Evolutionary conservation across 1,140 invertebrate genomes (phyloP).

Genomic region (Adelges cooleyi): DNA sequence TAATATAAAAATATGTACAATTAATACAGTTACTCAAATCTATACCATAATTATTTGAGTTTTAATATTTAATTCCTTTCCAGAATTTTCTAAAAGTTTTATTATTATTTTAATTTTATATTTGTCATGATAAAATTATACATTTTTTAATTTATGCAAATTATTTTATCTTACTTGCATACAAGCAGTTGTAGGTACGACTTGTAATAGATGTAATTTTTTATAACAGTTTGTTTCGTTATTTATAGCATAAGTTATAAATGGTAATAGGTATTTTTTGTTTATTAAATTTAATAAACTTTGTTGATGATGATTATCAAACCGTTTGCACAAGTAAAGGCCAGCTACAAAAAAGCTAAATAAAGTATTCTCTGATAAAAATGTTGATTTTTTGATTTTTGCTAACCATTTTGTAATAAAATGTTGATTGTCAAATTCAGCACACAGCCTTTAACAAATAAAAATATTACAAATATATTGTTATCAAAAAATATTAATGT

Average conservation of each 20-base stretch:
- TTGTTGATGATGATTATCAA: background rate
- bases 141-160: too few relatives aligned
- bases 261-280: slow-evolving; percentile 4
- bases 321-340: slow-evolving; percentile 5
- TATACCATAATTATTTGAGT: too few relatives aligned
- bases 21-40: too few relatives aligned
- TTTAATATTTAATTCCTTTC: too few relatives aligned
- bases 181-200: slow-evolving; percentile 8
- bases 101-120: too few relatives aligned
- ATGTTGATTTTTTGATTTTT: background rate
- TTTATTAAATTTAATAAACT: slow-evolving; percentile 2
- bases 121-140: too few relatives aligned
- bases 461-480: background rate
- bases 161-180: background rate
- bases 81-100: too few relatives aligned
- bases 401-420: slow-evolving; percentile 9
- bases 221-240: background rate
- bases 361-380: background rate
- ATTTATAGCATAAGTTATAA: slow-evolving; percentile 8
- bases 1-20: background rate
- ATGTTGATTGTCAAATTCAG: background rate
- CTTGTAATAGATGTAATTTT: background rate
- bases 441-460: slow-evolving; percentile 2
- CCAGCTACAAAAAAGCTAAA: slow-evolving; percentile 14
- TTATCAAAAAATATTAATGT: too few relatives aligned